These are phyloP conservation scores for Phataginus tetradactyla DNA, from an alignment of 2,797 vertebrate species.

Conservation along the genomic window DNA sequence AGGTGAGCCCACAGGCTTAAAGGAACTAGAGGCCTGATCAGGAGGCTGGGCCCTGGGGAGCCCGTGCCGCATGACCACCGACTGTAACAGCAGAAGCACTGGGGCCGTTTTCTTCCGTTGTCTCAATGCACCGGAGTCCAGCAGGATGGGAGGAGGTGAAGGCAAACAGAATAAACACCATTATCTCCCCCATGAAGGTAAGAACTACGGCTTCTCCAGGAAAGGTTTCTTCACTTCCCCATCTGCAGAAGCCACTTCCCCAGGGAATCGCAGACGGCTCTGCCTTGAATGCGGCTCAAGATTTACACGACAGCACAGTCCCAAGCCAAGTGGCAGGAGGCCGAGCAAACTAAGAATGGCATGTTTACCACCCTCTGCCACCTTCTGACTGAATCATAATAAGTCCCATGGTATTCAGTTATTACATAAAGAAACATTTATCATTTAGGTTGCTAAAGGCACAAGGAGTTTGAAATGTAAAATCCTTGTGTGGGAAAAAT, in stretches of 20 bases:
- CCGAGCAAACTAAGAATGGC: rapidly evolving
- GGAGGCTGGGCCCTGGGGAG: not conserved
- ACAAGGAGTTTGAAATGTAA: not conserved
- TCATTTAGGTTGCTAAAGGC: not conserved
- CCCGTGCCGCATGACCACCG: not conserved
- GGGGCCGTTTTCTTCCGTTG: not conserved
- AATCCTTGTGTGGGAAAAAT: not conserved
- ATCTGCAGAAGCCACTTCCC: not conserved
- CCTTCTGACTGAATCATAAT: not conserved
- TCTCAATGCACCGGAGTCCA: not conserved
- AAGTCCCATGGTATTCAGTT: not conserved
- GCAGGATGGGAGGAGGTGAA: rapidly evolving
- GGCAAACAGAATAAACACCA: not conserved
- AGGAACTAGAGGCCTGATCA: not conserved
- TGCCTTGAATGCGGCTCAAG: not conserved
- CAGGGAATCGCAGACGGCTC: not conserved
- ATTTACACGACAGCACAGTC: rapidly evolving
- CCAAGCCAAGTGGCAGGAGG: not conserved
- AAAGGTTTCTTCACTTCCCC: not conserved
- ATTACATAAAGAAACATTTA: not conserved
- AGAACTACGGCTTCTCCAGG: not conserved
- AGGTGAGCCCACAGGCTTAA: not conserved
- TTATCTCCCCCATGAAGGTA: not conserved
- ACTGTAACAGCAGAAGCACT: rapidly evolving
- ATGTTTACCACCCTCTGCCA: not conserved